A percentile compares a stretch with the other conserved stretches of the same genome.
phyloP scores from a whole-genome alignment of 2,113 vertebrate genomes.

The Calyptomena viridis region DNA sequence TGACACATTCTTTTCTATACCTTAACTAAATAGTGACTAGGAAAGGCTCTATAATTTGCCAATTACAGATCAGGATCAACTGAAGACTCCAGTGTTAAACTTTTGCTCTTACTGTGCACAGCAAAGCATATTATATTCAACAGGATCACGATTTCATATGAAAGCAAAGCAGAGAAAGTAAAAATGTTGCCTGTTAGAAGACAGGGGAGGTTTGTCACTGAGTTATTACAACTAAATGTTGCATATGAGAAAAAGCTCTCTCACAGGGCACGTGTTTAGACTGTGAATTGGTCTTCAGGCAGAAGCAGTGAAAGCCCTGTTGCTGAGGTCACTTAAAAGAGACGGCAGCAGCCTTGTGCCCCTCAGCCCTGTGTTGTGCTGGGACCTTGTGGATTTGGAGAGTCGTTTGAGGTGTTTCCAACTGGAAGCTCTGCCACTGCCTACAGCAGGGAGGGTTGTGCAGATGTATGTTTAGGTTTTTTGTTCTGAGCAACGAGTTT shows the following conservation, averaged over 20 bases:
- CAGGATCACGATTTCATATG: background rate
- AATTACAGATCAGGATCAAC: background rate
- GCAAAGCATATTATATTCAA: background rate
- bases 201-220: background rate
- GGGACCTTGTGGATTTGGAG: background rate
- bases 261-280: background rate
- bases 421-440: background rate
- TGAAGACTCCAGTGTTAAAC: background rate
- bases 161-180: background rate
- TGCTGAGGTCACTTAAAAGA: background rate
- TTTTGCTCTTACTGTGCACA: background rate
- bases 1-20: background rate
- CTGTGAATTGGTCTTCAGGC: background rate
- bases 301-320: background rate
- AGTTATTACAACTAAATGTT: background rate
- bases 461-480: background rate
- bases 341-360: background rate
- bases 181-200: background rate
- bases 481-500: background rate
- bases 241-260: background rate
- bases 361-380: background rate
- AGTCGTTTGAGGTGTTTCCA: background rate
- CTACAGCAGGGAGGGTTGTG: background rate
- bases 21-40: background rate
- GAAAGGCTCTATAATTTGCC: background rate